Evolutionary conservation across 1,140 invertebrate genomes (phyloP).

Genomic region (Pseudomyrmex concolor): DNA sequence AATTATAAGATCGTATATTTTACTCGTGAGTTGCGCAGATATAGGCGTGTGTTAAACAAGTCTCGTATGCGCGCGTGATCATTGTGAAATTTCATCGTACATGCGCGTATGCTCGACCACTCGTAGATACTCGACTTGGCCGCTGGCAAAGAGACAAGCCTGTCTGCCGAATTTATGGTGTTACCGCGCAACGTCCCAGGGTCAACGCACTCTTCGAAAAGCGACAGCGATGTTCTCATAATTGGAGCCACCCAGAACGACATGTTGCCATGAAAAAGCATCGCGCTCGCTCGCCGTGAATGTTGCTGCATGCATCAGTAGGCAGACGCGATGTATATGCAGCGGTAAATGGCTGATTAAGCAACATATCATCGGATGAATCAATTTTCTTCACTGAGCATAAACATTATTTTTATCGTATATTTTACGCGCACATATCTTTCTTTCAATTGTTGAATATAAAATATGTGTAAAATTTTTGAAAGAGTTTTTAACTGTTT

Average conservation of each 20-base stretch:
- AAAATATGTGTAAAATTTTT: not conserved
- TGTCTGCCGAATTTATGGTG: conserved; percentile 53
- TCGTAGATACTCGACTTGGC: conserved; percentile 43
- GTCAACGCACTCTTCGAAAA: conserved; percentile 45
- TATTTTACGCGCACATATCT: too few relatives aligned
- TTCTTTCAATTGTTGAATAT: not conserved
- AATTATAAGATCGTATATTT: too few relatives aligned
- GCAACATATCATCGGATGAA: not conserved
- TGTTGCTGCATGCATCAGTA: not conserved
- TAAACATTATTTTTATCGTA: not conserved
- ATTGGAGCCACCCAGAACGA: conserved; percentile 45
- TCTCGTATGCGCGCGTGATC: not conserved
- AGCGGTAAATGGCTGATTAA: conserved; percentile 23
- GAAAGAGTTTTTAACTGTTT: not conserved
- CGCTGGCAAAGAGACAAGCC: conserved; percentile 38
- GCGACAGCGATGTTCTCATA: conserved; percentile 47
- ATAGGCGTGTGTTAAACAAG: not conserved
- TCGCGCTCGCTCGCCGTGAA: conserved; percentile 1
- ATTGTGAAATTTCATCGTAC: not conserved
- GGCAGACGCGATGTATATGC: not conserved
- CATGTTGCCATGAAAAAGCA: conserved; percentile 36
- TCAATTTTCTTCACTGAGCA: conserved; percentile 2
- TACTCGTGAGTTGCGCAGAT: not conserved
- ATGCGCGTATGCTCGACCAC: conserved; percentile 13
- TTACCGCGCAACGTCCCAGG: conserved; percentile 31